Percentiles rank a stretch among this genome's conserved stretches.
Evolutionary conservation across 2,797 vertebrate genomes (phyloP).

Genomic region (Hippopotamyrus pictus): DNA sequence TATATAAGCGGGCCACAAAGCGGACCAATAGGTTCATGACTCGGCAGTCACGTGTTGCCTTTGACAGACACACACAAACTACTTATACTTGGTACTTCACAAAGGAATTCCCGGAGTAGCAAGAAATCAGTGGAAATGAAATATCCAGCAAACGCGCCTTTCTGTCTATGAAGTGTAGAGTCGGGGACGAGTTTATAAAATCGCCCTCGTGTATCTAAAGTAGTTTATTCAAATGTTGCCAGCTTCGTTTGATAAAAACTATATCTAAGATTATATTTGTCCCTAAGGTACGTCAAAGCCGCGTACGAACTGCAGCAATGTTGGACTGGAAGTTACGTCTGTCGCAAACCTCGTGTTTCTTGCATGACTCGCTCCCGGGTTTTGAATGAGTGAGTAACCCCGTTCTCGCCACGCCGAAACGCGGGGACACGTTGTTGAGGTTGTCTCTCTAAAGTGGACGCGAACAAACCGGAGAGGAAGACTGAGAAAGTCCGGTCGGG

Average conservation of each 20-base stretch:
- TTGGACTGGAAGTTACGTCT: neutral
- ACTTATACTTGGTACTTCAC: neutral
- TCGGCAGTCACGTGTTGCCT: constrained; percentile 46
- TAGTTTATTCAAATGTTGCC: neutral
- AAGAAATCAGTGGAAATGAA: neutral
- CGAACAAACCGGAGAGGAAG: neutral
- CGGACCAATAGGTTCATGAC: constrained; percentile 47
- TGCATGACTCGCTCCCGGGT: neutral
- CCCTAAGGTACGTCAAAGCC: neutral
- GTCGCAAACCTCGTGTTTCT: neutral
- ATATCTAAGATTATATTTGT: neutral
- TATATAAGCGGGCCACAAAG: constrained; percentile 67
- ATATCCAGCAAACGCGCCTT: neutral
- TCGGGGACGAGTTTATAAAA: neutral
- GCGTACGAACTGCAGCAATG: neutral
- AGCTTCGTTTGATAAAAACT: neutral
- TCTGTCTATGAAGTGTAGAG: neutral
- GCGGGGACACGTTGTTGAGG: neutral
- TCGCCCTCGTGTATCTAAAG: neutral
- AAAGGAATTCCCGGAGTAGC: constrained; percentile 15
- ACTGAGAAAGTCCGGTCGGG: neutral
- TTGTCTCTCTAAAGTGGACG: neutral
- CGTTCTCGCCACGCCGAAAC: neutral
- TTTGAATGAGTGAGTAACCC: neutral
- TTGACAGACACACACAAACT: neutral